Evolutionary conservation across 2,888 invertebrate species (phyloP).

Genomic region (Parascotia fuliginaria): DNA sequence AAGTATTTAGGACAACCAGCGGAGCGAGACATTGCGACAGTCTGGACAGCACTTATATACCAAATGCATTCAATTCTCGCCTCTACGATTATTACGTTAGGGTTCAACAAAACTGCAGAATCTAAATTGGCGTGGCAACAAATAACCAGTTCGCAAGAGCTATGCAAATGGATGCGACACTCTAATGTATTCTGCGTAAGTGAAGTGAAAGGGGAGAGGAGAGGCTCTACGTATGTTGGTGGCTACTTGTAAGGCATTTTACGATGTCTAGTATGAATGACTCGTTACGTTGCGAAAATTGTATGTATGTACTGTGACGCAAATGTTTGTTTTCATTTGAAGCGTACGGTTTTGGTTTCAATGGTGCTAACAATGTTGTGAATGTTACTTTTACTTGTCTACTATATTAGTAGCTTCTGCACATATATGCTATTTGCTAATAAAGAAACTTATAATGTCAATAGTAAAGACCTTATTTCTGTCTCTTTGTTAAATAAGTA

Average conservation of each 20-base stretch:
- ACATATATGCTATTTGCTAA: no score
- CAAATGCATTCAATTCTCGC: constrained; percentile 43
- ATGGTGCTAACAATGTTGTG: not conserved
- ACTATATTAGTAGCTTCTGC: not conserved
- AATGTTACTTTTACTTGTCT: not conserved
- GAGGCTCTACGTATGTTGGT: constrained; percentile 45
- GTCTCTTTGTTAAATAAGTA: no score
- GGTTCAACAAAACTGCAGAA: constrained; percentile 31
- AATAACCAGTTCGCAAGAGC: constrained; percentile 43
- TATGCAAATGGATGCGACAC: constrained; percentile 29
- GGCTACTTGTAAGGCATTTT: constrained; percentile 43
- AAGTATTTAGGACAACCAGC: constrained; percentile 71
- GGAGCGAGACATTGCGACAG: constrained; percentile 60
- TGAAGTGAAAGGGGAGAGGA: constrained; percentile 21
- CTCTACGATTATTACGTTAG: constrained; percentile 42
- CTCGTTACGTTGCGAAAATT: constrained; percentile 55
- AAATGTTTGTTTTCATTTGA: constrained; percentile 39
- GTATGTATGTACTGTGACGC: constrained; percentile 44
- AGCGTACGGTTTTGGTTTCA: constrained; percentile 1
- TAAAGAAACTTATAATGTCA: no score
- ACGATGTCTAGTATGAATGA: constrained; percentile 56
- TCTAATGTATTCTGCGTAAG: constrained; percentile 22
- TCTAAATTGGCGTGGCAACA: constrained; percentile 31
- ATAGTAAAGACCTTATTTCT: no score
- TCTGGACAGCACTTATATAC: constrained; percentile 41